Conservation (phyloP, 2,797 vertebrate species). For the Tauraco hartlaubi region DNA sequence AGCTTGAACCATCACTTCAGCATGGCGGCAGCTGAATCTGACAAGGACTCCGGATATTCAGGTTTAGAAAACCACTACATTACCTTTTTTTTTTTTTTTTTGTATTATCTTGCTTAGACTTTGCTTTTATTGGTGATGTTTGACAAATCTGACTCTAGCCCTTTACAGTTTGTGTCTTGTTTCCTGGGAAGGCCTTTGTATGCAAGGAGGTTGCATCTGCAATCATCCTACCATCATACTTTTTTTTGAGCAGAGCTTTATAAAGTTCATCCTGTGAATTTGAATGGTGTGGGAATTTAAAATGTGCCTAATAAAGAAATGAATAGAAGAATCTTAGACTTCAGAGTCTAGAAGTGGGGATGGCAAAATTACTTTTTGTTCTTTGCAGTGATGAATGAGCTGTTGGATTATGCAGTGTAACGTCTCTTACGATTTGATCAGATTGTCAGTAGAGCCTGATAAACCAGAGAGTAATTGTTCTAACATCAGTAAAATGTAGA, state of each 20-base stretch:
- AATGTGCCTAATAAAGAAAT: background rate
- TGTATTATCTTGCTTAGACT: background rate
- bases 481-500: background rate
- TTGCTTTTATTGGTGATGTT: background rate
- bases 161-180: background rate
- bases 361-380: background rate
- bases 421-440: background rate
- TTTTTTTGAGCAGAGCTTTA: background rate
- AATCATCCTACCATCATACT: background rate
- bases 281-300: background rate
- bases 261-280: background rate
- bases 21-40: slow-evolving; percentile 78
- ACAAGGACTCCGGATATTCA: slow-evolving; percentile 92
- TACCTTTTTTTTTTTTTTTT: background rate
- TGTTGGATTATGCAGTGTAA: background rate
- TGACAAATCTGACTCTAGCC: background rate
- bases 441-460: background rate
- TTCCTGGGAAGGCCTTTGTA: background rate
- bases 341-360: background rate
- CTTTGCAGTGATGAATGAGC: background rate
- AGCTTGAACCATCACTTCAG: slow-evolving; percentile 38
- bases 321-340: background rate
- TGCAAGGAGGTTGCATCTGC: background rate
- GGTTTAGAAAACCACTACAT: slow-evolving; percentile 71
- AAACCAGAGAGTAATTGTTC: background rate